Base-by-base conservation (phyloP, 1,140 invertebrate species). In the Euglossa dilemma region DNA sequence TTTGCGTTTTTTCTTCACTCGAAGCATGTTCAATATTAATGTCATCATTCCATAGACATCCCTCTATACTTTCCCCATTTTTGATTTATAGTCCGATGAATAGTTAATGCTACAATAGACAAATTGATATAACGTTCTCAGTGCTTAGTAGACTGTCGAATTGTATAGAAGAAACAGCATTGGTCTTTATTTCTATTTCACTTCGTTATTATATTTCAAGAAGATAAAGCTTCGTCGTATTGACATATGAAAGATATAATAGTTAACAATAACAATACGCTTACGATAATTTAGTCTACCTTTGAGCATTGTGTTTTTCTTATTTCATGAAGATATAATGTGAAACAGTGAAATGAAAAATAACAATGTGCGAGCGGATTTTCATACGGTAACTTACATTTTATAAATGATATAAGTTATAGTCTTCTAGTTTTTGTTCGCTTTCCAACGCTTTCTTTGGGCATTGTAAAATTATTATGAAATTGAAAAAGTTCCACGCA, bases 11-110 rank as follows among this genome's bases (percentile, higher is more conserved):
- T 20, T 52, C 12, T 50, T 43, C 20, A n/a, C 20, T 50, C 16
- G 0, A 28, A 66, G 11, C 25, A 28, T 18, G 0, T 75, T 45
- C 9, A 75, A 67, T 76, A 76, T 57, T 81, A 47, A 76, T n/a
- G 28, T 18, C 16, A 66, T 28, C 45, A 0, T 45, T 47, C 20
- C 18, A 18, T 23, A n/a, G 8, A 12, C 7, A 16, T 63, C 9
- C 0, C 25, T 16, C 7, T 18, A 0, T 66, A 16, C 18, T 45
- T n/a, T 28, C 6, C 20, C 6, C 20, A 14, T 23, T 45, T 57
- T 8, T 54, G 3, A 64, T 80, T 18, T 14, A 6, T 5, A 12
- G 69, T 67, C 20, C 43, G 63, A 67, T 9, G 80, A 75, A 67
- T 81, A 66, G 36, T n/a, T 47, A 20, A 66, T 66, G 23, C 5